A percentile compares a stretch with the other conserved stretches of the same genome.
These are phyloP conservation scores for Calycopis cecrops DNA, from an alignment of 1,140 invertebrate species.

Conservation along the genomic window DNA sequence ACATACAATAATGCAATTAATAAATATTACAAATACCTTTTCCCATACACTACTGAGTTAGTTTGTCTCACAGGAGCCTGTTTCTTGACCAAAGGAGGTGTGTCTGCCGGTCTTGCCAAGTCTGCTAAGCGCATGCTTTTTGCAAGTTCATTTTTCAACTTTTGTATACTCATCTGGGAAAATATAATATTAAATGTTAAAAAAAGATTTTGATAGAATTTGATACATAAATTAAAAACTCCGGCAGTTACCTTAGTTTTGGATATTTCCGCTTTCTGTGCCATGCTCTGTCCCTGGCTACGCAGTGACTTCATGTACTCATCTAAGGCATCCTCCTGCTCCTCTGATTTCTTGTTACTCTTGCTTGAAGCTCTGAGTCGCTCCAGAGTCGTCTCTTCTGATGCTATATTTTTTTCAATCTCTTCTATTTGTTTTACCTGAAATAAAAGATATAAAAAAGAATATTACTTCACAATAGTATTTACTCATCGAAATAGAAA, in stretches of 20 bases:
- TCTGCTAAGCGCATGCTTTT: conserved; percentile 84
- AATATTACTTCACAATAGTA: no score
- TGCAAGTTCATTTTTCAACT: conserved; percentile 82
- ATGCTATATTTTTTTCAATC: conserved; percentile 76
- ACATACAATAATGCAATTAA: no score
- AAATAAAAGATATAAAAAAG: conserved; percentile 21
- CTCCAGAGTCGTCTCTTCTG: conserved; percentile 78
- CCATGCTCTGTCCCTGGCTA: conserved; percentile 45
- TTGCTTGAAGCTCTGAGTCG: conserved; percentile 56
- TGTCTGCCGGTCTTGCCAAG: conserved; percentile 83
- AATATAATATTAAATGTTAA: no score
- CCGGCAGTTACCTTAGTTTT: conserved; percentile 56
- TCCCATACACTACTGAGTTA: conserved; percentile 64
- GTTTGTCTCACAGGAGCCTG: conserved; percentile 43
- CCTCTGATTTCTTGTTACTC: conserved; percentile 35
- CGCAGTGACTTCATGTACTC: conserved; percentile 82
- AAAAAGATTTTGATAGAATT: no score
- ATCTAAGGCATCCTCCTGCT: conserved; percentile 79
- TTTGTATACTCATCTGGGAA: conserved; percentile 78
- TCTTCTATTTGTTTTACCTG: conserved; percentile 82
- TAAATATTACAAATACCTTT: conserved; percentile 37
- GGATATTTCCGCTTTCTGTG: conserved; percentile 66
- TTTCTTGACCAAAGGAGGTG: conserved; percentile 74
- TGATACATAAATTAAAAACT: no score
- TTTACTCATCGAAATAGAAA: no score